Evolutionary conservation across 2,888 invertebrate genomes (phyloP), one percentile per base, ranked within the genome.

Genomic region (Alloplasta piceator): DNA sequence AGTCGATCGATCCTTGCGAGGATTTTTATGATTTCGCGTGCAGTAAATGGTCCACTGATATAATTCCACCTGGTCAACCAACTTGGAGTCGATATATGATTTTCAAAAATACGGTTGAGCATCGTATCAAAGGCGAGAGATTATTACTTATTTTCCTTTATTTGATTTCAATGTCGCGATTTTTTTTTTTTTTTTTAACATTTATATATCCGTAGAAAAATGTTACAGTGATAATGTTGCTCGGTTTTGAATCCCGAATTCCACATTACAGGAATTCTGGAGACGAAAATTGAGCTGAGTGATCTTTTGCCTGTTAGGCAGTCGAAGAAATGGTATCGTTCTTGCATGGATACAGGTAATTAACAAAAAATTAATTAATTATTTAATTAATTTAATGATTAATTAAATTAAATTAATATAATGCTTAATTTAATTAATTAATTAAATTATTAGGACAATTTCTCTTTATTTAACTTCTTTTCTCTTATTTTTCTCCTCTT

Each of bases 21-120:
- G 66, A 88, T 67, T 88, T 88, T 63, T 87, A 86, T 61, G 84
- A 88, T 9, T 88, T 84, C 36, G 67, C 84, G 0, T 89, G 89
- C 58, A 86, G 87, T 39, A 84, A 83, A 6, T 89, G 85, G 84
- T 6, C 46, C 3, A 36, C 66, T 6, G 70, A 83, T 4, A 82
- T 84, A 2, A 78, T 85, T 10, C 88, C 89, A 75, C 12, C 52
- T 67, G 41, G 10, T n/a, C n/a, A n/a, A n/a, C n/a, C 12, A 4
- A 4, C 5, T 6, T 89, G 88, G 88, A 80, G 79, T 61, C 61
- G 82, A n/a, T 68, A n/a, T n/a, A n/a, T 77, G 9, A 10, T 85
- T 14, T 76, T 82, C 73, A 56, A 67, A 0, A n/a, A n/a, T n/a
- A 60, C 71, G 14, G 78, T 81, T 6, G 1, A 81, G 9, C 55